Base-by-base conservation (phyloP, 2,888 invertebrate species). In the Gortyna flavago region DNA sequence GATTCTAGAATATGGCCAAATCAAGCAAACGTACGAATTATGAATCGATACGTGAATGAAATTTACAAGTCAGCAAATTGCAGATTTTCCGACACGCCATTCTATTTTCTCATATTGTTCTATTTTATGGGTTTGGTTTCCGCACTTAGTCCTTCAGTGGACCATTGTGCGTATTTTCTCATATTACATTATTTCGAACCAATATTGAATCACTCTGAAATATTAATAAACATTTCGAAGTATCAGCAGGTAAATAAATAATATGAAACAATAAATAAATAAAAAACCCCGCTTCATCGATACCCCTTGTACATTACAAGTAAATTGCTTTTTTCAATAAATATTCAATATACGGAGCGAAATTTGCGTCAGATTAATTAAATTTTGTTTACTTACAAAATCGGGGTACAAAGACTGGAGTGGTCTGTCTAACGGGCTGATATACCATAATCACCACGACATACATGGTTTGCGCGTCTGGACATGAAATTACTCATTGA, bases 241-340 rank as follows among this genome's bases (percentile, higher is more conserved):
- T 77, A 54, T 73, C 62, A 59, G 59, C 29, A 62, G 54, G 62
- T 32, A 67, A 18, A 41, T 38, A 68, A 81, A 87, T 81, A 59
- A 29, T 16, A 59, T 2, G 16, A 16, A 59, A 59, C 59, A 59
- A 59, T 16, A 79, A 77, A 81, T 65, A 51, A 44, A 44, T 44
- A 5, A 16, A 57, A 77, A 78, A 13, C 11, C 41, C 9, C 16
- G 48, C 18, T 57, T n/a, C 44, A 72, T 75, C 38, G 54, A 59
- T 69, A 70, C 16, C 25, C 16, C 11, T 21, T 38, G 38, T 69
- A 73, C 75, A 74, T 87, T 79, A 74, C 11, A 54, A 51, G 68
- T 65, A 74, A 76, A 81, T 87, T 78, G 72, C 61, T 77, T 79
- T 83, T 81, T 35, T 9, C 57, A 78, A 79, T 79, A 79, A 87